Percentiles rank a stretch among this genome's conserved stretches.
Conservation (phyloP, 1,140 invertebrate genomes). For the Eupristina koningsbergeri region DNA sequence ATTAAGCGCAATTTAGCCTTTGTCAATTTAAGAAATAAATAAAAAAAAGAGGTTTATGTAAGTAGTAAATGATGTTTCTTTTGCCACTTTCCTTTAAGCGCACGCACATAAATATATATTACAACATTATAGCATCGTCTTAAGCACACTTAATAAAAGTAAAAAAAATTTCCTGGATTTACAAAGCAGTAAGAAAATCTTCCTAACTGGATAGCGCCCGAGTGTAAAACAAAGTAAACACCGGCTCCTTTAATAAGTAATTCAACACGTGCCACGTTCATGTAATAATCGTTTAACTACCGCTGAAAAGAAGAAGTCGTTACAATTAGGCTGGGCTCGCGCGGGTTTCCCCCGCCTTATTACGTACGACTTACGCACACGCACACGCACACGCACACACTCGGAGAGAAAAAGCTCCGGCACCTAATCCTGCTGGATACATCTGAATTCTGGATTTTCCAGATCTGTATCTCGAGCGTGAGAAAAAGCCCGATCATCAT, state of each 20-base stretch:
- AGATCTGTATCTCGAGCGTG: conserved; percentile 32
- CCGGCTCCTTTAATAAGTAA: conserved; percentile 19
- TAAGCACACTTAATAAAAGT: background rate
- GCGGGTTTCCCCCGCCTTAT: background rate
- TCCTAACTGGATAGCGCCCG: background rate
- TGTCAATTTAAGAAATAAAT: background rate
- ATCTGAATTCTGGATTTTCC: conserved; percentile 34
- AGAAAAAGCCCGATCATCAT: conserved; percentile 34
- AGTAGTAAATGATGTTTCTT: background rate
- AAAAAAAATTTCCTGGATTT: conserved; percentile 10
- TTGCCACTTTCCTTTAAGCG: background rate
- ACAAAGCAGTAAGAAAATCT: background rate
- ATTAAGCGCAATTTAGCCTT: background rate
- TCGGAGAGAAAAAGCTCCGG: conserved; percentile 6
- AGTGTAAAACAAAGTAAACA: background rate
- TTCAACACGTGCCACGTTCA: conserved; percentile 24
- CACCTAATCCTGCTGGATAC: background rate
- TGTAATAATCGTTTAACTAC: conserved; percentile 35
- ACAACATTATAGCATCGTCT: background rate
- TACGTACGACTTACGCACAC: background rate
- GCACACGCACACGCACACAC: too few species aligned
- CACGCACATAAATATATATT: conserved; percentile 4
- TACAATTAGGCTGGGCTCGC: conserved; percentile 22
- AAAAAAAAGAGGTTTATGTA: background rate
- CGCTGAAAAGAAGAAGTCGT: conserved; percentile 1